Evolutionary conservation across 2,797 vertebrate genomes (phyloP).

Genomic region (Pipistrellus pipistrellus): DNA sequence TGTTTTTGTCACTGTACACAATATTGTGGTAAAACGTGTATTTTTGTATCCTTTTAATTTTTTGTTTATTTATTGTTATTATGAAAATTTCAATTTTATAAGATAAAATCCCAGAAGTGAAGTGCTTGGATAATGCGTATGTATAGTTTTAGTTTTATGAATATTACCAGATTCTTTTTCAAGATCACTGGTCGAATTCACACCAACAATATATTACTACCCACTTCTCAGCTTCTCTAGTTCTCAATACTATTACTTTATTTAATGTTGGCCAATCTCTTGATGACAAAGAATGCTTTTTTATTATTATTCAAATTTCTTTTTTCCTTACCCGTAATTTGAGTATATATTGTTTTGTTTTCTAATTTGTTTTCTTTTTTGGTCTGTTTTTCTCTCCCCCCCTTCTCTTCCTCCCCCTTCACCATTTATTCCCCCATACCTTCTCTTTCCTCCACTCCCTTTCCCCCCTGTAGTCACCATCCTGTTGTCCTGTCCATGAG

Average conservation of each 20-base stretch:
- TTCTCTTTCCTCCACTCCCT: too few relatives aligned
- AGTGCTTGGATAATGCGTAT: neutral
- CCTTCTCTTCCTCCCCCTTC: too few relatives aligned
- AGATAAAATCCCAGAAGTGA: neutral
- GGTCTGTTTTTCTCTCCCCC: too few relatives aligned
- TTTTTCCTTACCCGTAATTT: neutral
- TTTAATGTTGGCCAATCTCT: neutral
- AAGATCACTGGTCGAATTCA: neutral
- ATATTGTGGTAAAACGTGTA: neutral
- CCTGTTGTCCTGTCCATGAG: too few relatives aligned
- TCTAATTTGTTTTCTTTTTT: too few relatives aligned
- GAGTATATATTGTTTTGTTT: neutral
- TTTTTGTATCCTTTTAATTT: neutral
- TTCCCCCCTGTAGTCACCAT: too few relatives aligned
- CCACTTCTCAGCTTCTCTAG: neutral
- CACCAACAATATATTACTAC: neutral
- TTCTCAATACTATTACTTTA: neutral
- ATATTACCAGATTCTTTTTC: neutral
- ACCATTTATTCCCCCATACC: too few relatives aligned
- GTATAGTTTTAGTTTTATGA: neutral
- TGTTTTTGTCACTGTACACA: neutral
- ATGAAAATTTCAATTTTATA: neutral
- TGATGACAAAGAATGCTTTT: conserved; percentile 18
- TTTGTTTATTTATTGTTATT: neutral
- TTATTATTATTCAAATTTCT: neutral